These are phyloP conservation scores for Chelonia mydas DNA, from an alignment of 2,797 vertebrate genomes.

Conservation along the genomic window DNA sequence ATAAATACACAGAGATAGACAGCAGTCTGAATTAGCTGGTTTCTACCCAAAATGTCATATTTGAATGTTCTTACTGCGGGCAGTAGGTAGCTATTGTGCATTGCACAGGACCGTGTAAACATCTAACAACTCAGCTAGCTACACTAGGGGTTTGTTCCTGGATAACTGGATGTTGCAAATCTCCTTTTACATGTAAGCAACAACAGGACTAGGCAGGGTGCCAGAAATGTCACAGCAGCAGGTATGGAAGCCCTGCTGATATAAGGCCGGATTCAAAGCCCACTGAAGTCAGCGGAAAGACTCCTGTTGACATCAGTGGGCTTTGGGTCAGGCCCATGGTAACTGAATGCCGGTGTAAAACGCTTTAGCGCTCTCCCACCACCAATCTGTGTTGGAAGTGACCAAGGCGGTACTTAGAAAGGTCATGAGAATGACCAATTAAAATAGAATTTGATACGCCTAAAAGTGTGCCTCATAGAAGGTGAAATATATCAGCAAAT, in stretches of 20 bases:
- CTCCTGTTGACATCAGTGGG: background rate
- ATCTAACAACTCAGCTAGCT: background rate
- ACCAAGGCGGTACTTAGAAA: background rate
- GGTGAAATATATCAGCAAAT: background rate
- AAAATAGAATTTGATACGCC: background rate
- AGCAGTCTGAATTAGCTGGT: background rate
- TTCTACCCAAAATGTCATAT: accelerated
- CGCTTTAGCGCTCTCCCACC: background rate
- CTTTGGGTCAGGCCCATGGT: background rate
- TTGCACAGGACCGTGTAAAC: background rate
- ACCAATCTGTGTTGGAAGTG: accelerated
- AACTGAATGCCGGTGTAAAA: background rate
- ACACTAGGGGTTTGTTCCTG: accelerated
- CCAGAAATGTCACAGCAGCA: background rate
- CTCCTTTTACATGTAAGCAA: conserved; percentile 8
- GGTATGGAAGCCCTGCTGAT: background rate
- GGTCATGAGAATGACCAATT: background rate
- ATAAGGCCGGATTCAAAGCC: background rate
- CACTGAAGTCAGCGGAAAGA: background rate
- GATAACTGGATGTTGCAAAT: background rate
- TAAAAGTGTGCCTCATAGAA: background rate
- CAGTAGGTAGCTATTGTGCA: background rate
- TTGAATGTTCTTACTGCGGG: accelerated
- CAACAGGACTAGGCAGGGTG: background rate
- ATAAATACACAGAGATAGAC: background rate